Evolutionary conservation across 2,888 invertebrate species (phyloP).

Genomic region (Geotrupes spiniger): DNA sequence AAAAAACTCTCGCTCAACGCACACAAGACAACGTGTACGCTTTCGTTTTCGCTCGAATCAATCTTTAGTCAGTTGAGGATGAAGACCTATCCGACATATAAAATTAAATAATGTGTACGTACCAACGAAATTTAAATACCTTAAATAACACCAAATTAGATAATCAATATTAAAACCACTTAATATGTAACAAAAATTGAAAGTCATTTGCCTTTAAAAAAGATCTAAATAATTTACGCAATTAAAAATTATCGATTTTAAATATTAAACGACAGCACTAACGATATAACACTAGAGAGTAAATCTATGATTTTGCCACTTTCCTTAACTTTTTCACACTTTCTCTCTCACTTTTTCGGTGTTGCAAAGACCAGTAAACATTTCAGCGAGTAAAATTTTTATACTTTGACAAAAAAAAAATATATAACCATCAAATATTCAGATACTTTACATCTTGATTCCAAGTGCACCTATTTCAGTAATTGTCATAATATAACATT

Average conservation of each 20-base stretch:
- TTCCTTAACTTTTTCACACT: too few species aligned
- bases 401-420: too few species aligned
- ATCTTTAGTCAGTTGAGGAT: not conserved
- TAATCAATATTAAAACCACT: slow-evolving; percentile 25
- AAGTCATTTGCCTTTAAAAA: not conserved
- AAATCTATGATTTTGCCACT: slow-evolving; percentile 11
- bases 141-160: slow-evolving; percentile 19
- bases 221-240: slow-evolving; percentile 17
- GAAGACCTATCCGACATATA: not conserved
- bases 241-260: slow-evolving; percentile 27
- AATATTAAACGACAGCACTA: slow-evolving; percentile 29
- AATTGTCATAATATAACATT: too few species aligned
- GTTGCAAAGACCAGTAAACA: not conserved
- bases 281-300: slow-evolving; percentile 26
- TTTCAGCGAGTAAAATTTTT: too few species aligned
- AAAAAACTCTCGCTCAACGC: not conserved
- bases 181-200: slow-evolving; percentile 15
- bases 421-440: too few species aligned
- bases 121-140: slow-evolving; percentile 21
- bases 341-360: not conserved
- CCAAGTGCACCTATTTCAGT: too few species aligned
- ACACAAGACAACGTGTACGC: not conserved
- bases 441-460: too few species aligned
- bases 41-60: slow-evolving; percentile 2
- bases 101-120: too few species aligned